Base-by-base conservation (phyloP, 2,113 vertebrate species). In the Brienomyrus brachyistius region DNA sequence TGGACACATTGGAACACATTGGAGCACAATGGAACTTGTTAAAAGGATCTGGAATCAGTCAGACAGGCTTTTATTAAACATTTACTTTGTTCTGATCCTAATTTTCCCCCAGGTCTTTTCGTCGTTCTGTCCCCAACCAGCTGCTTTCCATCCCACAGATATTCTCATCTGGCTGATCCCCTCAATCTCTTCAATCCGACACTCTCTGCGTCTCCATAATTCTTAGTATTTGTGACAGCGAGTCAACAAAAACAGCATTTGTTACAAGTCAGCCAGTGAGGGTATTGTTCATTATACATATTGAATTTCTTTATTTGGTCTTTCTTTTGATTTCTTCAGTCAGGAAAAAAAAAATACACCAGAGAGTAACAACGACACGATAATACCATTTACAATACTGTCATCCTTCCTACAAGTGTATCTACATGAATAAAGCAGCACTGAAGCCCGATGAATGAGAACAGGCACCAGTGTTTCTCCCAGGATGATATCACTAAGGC, bases 171-270 rank as follows among this genome's bases (percentile, higher is more conserved):
- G 21, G 3, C 7, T 80, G 74, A n/a, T 51, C 74, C 48, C 43
- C 88, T 80, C 31, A 35, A 50, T 77, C 8, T 35, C 47, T 56
- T 23, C 40, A 23, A 83, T 89, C 74, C 77, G 59, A 83, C 80
- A 23, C 47, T 10, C 88, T 89, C 74, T 83, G 51, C 74, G 17
- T 82, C 88, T 83, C 48, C 21, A 70, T 82, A 54, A 89, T 89
- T 89, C 51, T 31, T 59, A 56, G n/a, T 19, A 83, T 70, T 56
- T 83, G 48, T 59, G 88, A 89, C 51, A 89, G 88, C 77, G 59
- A 89, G 77, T 82, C 74, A 83, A 83, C 77, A 89, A 89, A 89
- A 54, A 83, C 74, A 19, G 74, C 82, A n/a, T 80, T 80, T 43
- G 74, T 40, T 43, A 40, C 35, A 6, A 40, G 31, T 35, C 74